Percentiles rank a stretch among this genome's conserved stretches.
phyloP scores from a whole-genome alignment of 2,888 invertebrate species.

The Drosophila borealis region DNA sequence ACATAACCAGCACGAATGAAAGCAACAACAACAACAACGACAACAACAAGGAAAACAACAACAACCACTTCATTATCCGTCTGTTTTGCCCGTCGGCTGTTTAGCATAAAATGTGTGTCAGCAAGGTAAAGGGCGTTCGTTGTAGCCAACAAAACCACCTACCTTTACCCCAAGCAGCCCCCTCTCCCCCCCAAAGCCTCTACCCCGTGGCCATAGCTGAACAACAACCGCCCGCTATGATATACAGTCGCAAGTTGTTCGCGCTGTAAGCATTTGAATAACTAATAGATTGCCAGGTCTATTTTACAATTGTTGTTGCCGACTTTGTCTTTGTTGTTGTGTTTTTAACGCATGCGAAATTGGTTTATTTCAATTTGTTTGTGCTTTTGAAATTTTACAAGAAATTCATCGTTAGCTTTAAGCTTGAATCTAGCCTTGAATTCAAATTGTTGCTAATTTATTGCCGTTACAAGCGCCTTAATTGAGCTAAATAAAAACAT shows the following conservation, averaged over 20 bases:
- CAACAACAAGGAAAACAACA: constrained; percentile 10
- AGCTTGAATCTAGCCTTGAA: constrained; percentile 33
- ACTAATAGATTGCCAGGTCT: constrained; percentile 54
- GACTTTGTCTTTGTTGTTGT: constrained; percentile 1
- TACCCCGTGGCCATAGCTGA: too few relatives aligned
- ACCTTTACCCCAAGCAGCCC: background rate
- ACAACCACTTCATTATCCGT: constrained; percentile 39
- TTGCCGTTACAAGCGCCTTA: constrained; percentile 50
- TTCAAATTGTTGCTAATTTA: constrained; percentile 27
- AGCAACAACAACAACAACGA: constrained; percentile 28
- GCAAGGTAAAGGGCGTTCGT: constrained; percentile 83
- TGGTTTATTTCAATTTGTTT: constrained; percentile 63
- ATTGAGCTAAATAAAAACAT: constrained; percentile 36
- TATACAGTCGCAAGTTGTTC: constrained; percentile 28
- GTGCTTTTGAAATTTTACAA: constrained; percentile 58
- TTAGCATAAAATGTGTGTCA: constrained; percentile 84
- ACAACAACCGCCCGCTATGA: constrained; percentile 32
- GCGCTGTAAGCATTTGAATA: constrained; percentile 76
- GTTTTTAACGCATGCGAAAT: constrained; percentile 65
- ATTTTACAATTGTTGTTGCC: constrained; percentile 41
- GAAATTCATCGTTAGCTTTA: constrained; percentile 17
- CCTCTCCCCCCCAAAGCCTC: background rate
- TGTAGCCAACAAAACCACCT: constrained; percentile 19
- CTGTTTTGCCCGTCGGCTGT: constrained; percentile 52
- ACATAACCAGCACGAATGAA: constrained; percentile 52